phyloP scores from a whole-genome alignment of 2,888 invertebrate species.

The Pedicia rivosa region DNA sequence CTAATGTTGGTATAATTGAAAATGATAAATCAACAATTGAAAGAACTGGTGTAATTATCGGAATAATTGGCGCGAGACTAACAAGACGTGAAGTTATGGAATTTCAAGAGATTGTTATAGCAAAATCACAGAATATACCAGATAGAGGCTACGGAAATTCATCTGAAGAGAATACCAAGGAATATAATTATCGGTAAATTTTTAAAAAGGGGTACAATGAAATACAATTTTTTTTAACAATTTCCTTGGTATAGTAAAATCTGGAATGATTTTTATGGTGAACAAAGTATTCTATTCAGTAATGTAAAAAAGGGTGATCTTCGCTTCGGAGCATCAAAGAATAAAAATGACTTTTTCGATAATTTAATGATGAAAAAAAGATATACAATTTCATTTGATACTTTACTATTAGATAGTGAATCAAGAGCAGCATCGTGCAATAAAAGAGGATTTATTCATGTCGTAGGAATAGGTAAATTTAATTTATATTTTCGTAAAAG shows the following conservation, averaged over 20 bases:
- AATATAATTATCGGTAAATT: conserved; percentile 12
- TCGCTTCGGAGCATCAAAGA: conserved; percentile 20
- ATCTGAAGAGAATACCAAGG: not conserved
- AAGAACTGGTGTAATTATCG: conserved; percentile 34
- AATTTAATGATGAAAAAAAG: conserved; percentile 29
- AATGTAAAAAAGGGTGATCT: conserved; percentile 8
- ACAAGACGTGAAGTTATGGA: conserved; percentile 34
- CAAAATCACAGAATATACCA: conserved; percentile 32
- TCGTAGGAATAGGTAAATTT: conserved; percentile 50
- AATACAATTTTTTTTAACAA: not conserved
- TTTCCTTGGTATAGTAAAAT: conserved; percentile 12
- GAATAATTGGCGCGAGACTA: conserved; percentile 33
- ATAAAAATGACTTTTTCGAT: conserved; percentile 23
- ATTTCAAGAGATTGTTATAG: conserved; percentile 34
- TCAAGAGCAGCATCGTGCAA: conserved; percentile 34
- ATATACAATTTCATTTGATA: conserved; percentile 40
- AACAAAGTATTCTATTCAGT: conserved; percentile 10
- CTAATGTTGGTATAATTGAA: conserved; percentile 33
- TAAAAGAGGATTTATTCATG: conserved; percentile 42
- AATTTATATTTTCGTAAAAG: too few relatives aligned
- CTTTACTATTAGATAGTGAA: conserved; percentile 43
- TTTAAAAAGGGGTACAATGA: conserved; percentile 19
- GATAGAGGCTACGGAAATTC: conserved; percentile 31
- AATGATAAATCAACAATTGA: conserved; percentile 27
- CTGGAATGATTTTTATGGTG: conserved; percentile 21